phyloP scores from a whole-genome alignment of 2,888 invertebrate genomes.

The Abrostola tripartita region DNA sequence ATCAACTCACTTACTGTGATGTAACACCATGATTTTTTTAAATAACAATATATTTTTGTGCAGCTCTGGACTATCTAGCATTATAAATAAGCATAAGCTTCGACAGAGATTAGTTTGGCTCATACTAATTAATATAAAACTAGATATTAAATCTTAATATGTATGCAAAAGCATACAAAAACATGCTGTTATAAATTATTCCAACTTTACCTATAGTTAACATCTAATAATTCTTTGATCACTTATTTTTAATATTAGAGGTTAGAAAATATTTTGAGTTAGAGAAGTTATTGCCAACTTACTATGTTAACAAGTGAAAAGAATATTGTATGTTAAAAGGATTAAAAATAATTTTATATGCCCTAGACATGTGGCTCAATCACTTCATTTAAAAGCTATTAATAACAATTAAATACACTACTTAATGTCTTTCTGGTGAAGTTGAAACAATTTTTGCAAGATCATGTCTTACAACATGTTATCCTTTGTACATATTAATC shows the following conservation, averaged over 20 bases:
- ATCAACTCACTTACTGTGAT: slow-evolving; percentile 21
- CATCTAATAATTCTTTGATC: slow-evolving; percentile 19
- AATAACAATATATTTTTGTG: slow-evolving; percentile 14
- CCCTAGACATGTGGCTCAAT: not conserved
- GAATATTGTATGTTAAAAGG: not conserved
- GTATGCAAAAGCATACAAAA: slow-evolving; percentile 22
- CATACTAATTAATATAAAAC: slow-evolving; percentile 8
- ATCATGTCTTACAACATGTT: not conserved
- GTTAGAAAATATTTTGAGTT: slow-evolving; percentile 7
- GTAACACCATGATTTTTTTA: slow-evolving; percentile 17
- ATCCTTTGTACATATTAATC: slow-evolving; percentile 4
- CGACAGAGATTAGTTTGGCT: slow-evolving; percentile 17
- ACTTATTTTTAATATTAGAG: slow-evolving; percentile 15
- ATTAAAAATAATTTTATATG: not conserved
- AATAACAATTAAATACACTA: too few species aligned
- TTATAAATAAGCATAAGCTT: slow-evolving; percentile 5
- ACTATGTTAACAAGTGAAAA: not conserved
- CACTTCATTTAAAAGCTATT: too few species aligned
- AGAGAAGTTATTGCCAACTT: slow-evolving; percentile 3
- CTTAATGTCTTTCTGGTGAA: not conserved
- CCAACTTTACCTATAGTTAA: slow-evolving; percentile 9
- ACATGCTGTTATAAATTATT: slow-evolving; percentile 14
- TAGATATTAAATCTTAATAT: slow-evolving; percentile 20
- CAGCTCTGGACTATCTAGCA: slow-evolving; percentile 16
- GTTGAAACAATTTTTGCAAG: not conserved